Conservation (phyloP, 2,113 vertebrate genomes). For the Brachyistius frenatus region DNA sequence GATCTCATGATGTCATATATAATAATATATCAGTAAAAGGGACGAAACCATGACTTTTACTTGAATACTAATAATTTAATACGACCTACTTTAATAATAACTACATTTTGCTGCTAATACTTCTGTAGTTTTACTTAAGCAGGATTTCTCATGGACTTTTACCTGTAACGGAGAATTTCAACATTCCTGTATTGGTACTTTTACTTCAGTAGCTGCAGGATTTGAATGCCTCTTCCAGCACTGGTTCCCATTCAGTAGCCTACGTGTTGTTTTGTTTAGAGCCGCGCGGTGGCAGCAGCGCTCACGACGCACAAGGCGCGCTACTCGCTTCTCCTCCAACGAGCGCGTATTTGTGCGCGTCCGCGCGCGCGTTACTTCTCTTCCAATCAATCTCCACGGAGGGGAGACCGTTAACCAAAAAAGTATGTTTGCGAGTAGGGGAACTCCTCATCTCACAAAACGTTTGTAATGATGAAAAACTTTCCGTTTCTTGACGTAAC, state of each 20-base stretch:
- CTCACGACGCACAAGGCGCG: constrained; percentile 20
- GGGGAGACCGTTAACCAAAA: background rate
- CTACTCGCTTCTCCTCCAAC: background rate
- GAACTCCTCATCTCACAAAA: background rate
- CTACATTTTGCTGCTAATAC: too few species aligned
- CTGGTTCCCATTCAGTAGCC: background rate
- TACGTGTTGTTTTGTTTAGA: constrained; percentile 3
- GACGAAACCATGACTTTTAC: too few species aligned
- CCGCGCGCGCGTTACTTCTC: background rate
- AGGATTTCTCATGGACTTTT: too few species aligned
- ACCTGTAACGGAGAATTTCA: too few species aligned
- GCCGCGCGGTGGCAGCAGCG: constrained; percentile 71
- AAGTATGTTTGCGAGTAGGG: background rate
- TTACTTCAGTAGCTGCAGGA: too few species aligned
- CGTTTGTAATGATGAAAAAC: background rate
- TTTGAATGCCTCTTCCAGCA: too few species aligned
- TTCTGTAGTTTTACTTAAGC: too few species aligned
- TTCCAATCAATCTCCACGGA: background rate
- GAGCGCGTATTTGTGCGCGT: background rate
- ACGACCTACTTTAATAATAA: too few species aligned
- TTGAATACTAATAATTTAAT: too few species aligned
- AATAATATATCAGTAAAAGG: too few species aligned
- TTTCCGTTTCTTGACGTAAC: background rate
- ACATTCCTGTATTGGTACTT: too few species aligned
- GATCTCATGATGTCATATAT: too few species aligned